Evolutionary conservation across 2,797 vertebrate genomes (phyloP), one percentile per base, ranked within the genome.

Genomic region (Choloepus didactylus): DNA sequence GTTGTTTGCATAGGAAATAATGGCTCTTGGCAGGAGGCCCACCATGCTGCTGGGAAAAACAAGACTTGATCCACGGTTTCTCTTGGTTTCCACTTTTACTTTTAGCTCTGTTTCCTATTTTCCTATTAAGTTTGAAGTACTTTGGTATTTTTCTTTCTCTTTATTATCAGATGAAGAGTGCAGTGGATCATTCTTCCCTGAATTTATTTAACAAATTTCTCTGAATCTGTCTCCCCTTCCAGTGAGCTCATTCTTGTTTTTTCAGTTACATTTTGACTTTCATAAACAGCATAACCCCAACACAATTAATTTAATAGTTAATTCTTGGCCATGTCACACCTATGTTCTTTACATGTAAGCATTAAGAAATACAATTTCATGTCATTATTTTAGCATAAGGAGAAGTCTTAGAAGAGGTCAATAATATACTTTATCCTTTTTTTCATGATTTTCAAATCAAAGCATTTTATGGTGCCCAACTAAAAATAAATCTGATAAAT

Each of bases 1-100:
- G 27, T 93, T 94, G 54, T 96, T 94, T 51, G 5, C 80, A 80
- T 38, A 79, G 76, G 75, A 87, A 91, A 75, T 70, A 90, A 75
- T 75, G 66, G 25, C 18, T 91, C 3, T 86, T 93, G 76, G 81
- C 76, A 70, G 80, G 75, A 89, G 46, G 44, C 35, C 84, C 25
- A 46, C 18, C 29, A 14, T 19, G 25, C 18, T 76, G 27, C 31
- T 88, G 75, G 67, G 23, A n/a, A 83, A 87, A 94, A 77, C 16
- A 89, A 83, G 95, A 64, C n/a, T 66, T 79, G 62, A 12, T 89
- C 80, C 69, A 59, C 56, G 46, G 54, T 44, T 27, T 41, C n/a
- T 87, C 44, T 72, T 79, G 31, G 23, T 64, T 96, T 93, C 66
- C 3, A 19, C 70, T 82, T 89, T 76, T 89, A 66, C 59, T 92